phyloP scores from a whole-genome alignment of 2,888 invertebrate species.

The Campoplex nolae region DNA sequence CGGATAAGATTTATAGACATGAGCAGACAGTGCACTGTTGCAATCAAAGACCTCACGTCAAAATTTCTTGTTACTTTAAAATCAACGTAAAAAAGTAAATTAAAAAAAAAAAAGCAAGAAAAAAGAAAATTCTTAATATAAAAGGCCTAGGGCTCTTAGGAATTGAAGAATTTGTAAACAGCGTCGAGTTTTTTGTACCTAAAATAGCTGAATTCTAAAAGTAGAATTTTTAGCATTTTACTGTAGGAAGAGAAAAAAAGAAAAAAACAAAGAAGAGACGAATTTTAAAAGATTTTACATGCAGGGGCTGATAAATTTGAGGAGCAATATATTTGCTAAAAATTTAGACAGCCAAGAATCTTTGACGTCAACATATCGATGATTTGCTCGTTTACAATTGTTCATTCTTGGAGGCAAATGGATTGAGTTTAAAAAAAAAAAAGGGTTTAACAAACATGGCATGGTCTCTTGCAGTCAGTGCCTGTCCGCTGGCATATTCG shows the following conservation, averaged over 20 bases:
- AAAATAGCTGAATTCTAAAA: conserved; percentile 26
- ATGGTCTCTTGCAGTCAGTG: conserved; percentile 57
- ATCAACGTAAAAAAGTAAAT: neutral
- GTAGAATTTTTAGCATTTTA: conserved; percentile 22
- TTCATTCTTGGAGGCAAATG: conserved; percentile 34
- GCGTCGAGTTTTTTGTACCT: conserved; percentile 54
- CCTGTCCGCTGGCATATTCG: conserved; percentile 58
- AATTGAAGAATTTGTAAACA: conserved; percentile 60
- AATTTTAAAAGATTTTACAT: neutral
- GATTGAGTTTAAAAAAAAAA: neutral
- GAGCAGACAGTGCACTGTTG: conserved; percentile 61
- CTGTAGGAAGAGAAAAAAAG: neutral
- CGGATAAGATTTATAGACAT: conserved; percentile 17
- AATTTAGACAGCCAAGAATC: conserved; percentile 65
- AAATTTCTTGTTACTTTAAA: neutral
- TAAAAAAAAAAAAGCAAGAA: neutral
- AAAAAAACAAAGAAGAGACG: neutral
- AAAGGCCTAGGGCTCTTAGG: conserved; percentile 56
- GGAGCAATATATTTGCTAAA: neutral
- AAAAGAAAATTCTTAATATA: conserved; percentile 1
- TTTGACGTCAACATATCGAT: conserved; percentile 65
- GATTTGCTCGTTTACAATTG: conserved; percentile 53
- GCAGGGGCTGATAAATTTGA: conserved; percentile 42
- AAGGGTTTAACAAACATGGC: neutral
- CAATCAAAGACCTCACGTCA: conserved; percentile 29